Base-by-base conservation (phyloP, 2,113 vertebrate genomes). In the Meriones unguiculatus region DNA sequence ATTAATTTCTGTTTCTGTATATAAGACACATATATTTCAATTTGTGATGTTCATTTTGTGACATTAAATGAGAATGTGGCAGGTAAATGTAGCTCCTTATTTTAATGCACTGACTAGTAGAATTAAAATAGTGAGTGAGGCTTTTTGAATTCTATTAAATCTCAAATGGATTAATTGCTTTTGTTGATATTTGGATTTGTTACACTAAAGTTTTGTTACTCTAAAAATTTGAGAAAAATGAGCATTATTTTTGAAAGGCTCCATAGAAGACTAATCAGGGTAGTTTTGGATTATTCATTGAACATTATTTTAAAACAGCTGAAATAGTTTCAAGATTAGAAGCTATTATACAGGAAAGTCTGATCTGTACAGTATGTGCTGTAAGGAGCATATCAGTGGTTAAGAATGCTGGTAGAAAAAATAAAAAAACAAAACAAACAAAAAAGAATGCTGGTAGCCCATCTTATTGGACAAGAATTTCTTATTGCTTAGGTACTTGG, bases 111-210 rank as follows among this genome's bases (percentile, higher is more conserved):
- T 84, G 52, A 90, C 67, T 90, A 70, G 59, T 65, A 72, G 73
- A 93, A 76, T 94, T 89, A 87, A 90, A 90, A n/a, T n/a, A n/a
- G n/a, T n/a, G 72, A 90, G n/a, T 57, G 25, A 87, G 69, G 30
- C 81, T 90, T 84, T 95, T 84, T 96, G 87, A n/a, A 80, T 78
- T 87, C 52, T 95, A 78, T 95, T 97, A 96, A 88, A 97, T 84
- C 69, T 73, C 89, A 91, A 95, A 89, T 94, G 46, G 41, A 94
- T 90, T 76, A 87, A 77, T 41, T 93, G 57, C 41, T 59, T 90
- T 92, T 92, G 86, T 81, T 85, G 90, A 77, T 80, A 62, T 30
- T 69, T 94, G 35, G 52, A 35, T 90, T 85, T 94, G 50, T 77
- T 69, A 89, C 35, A 2, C 50, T 90, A 20, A 86, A 80, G 38